Conservation (phyloP, 2,113 vertebrate species). For the Trematocara unimaculatum region DNA sequence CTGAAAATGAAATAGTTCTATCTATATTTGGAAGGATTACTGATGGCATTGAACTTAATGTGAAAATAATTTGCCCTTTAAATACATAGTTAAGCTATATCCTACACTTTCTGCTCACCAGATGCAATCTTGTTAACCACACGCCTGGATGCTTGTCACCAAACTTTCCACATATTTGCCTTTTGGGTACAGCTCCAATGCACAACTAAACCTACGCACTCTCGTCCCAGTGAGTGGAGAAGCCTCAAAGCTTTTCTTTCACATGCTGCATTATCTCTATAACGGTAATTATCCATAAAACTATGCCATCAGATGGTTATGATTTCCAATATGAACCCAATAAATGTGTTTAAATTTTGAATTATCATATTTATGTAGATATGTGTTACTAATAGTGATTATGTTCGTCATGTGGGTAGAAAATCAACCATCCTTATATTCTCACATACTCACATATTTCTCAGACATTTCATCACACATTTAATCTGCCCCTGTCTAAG, state of each 20-base stretch:
- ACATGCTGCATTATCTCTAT: slow-evolving; percentile 59
- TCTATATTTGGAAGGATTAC: slow-evolving; percentile 73
- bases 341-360: slow-evolving; percentile 69
- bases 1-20: slow-evolving; percentile 64
- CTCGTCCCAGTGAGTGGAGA: slow-evolving; percentile 54
- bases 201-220: slow-evolving; percentile 69
- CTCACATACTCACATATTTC: slow-evolving; percentile 66
- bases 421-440: slow-evolving; percentile 52
- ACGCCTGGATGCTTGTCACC: slow-evolving; percentile 54
- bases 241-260: slow-evolving; percentile 65
- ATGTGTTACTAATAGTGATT: slow-evolving; percentile 74
- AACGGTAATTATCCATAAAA: slow-evolving; percentile 67
- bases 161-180: slow-evolving; percentile 70
- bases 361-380: slow-evolving; percentile 71
- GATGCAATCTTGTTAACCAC: slow-evolving; percentile 68
- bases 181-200: slow-evolving; percentile 57
- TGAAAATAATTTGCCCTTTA: slow-evolving; percentile 60
- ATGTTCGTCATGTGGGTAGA: slow-evolving; percentile 66
- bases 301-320: slow-evolving; percentile 70
- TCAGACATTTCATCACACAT: slow-evolving; percentile 71
- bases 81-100: slow-evolving; percentile 47
- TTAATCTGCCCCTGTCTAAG: slow-evolving; percentile 73
- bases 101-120: slow-evolving; percentile 56
- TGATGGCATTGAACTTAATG: slow-evolving; percentile 55
- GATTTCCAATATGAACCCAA: slow-evolving; percentile 67